phyloP scores from a whole-genome alignment of 2,797 vertebrate genomes.

The Aviceda leuphotes region DNA sequence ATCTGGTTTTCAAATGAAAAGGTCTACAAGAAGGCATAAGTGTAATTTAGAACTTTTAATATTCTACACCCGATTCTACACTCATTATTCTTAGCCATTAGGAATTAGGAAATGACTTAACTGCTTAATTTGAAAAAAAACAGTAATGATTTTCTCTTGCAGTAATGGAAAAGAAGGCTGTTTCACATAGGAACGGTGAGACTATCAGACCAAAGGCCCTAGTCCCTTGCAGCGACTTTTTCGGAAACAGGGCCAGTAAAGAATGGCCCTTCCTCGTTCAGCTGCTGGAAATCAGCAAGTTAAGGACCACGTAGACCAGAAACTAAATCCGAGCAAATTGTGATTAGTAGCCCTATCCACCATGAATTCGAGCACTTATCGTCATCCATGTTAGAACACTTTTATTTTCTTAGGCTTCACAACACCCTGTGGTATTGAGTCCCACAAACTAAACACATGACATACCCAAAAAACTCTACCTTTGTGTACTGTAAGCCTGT shows the following conservation, averaged over 20 bases:
- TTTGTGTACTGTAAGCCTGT: background rate
- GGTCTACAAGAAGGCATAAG: background rate
- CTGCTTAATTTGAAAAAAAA: background rate
- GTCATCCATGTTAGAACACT: background rate
- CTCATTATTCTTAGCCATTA: background rate
- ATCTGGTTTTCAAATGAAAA: background rate
- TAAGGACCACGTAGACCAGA: background rate
- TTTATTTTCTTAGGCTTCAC: background rate
- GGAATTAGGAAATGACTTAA: background rate
- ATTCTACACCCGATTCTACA: background rate
- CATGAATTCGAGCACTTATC: background rate
- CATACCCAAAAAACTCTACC: background rate
- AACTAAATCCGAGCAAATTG: background rate
- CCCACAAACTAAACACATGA: background rate
- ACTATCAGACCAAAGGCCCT: background rate
- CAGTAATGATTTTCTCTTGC: background rate
- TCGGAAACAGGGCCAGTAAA: background rate
- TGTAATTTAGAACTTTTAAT: background rate
- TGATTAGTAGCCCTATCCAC: background rate
- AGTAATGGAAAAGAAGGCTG: background rate
- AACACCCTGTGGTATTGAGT: background rate
- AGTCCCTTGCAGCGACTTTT: background rate
- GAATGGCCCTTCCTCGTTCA: background rate
- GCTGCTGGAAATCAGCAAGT: background rate
- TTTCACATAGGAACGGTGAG: background rate